Evolutionary conservation across 2,113 vertebrate genomes (phyloP).

Genomic region (Aythya baeri): DNA sequence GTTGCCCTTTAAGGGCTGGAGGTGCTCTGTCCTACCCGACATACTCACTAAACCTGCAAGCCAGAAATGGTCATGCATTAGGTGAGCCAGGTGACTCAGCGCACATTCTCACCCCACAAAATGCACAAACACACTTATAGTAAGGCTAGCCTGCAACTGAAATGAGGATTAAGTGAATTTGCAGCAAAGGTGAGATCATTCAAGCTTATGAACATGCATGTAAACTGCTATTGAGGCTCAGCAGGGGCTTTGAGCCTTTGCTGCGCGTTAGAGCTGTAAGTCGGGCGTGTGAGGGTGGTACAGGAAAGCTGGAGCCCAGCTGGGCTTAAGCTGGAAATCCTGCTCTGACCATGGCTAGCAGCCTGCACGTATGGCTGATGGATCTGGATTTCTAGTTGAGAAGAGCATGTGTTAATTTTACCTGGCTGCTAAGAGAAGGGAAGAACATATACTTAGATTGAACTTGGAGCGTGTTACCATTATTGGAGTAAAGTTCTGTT

Average conservation of each 20-base stretch:
- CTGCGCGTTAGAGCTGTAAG: neutral
- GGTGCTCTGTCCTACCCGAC: neutral
- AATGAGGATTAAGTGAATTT: neutral
- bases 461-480: neutral
- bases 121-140: neutral
- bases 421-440: neutral
- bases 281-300: neutral
- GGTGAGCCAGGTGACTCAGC: neutral
- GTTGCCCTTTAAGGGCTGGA: neutral
- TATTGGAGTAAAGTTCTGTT: neutral
- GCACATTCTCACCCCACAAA: neutral
- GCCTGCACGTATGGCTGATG: neutral
- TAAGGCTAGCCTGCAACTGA: neutral
- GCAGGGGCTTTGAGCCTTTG: rapidly evolving
- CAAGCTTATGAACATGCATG: neutral
- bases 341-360: neutral
- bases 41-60: rapidly evolving
- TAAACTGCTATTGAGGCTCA: neutral
- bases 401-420: neutral
- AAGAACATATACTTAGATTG: neutral
- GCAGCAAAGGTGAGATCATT: too few species aligned
- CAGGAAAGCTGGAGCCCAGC: neutral
- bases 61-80: rapidly evolving
- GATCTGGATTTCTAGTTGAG: neutral
- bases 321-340: neutral